Percentiles rank a stretch among this genome's conserved stretches.
These are phyloP conservation scores for Mamestra configurata DNA, from an alignment of 1,140 invertebrate genomes.

Conservation along the genomic window DNA sequence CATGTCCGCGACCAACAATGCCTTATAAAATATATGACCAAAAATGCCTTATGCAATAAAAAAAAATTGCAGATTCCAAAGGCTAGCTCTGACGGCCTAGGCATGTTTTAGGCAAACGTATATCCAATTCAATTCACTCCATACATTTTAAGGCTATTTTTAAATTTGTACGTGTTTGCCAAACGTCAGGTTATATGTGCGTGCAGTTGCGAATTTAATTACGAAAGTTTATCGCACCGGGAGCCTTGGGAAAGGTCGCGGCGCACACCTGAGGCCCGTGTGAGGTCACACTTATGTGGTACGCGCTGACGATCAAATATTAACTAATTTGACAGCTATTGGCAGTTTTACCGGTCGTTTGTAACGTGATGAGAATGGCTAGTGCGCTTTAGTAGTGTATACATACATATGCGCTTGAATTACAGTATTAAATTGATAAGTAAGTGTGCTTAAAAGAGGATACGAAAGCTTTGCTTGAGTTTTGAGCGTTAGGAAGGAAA, in stretches of 20 bases:
- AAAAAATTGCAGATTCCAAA: not conserved
- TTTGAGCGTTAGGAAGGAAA: too few relatives aligned
- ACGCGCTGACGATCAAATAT: constrained; percentile 7
- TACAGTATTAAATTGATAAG: too few relatives aligned
- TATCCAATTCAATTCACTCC: constrained; percentile 31
- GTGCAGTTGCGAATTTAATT: constrained; percentile 56
- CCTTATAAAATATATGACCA: not conserved
- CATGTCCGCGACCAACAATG: not conserved
- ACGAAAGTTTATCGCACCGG: constrained; percentile 62
- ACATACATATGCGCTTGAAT: too few relatives aligned
- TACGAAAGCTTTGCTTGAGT: too few relatives aligned
- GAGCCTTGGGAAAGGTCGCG: constrained; percentile 59
- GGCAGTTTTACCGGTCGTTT: not conserved
- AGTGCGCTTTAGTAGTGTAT: too few relatives aligned
- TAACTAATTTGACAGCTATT: constrained; percentile 27
- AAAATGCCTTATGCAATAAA: constrained; percentile 20
- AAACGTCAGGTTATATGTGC: constrained; percentile 42
- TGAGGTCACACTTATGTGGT: constrained; percentile 59
- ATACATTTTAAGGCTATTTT: constrained; percentile 44
- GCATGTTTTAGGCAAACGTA: constrained; percentile 38
- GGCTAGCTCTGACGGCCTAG: constrained; percentile 15
- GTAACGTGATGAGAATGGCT: not conserved
- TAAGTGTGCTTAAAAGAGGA: too few relatives aligned
- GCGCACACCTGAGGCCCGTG: constrained; percentile 16
- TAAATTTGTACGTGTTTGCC: constrained; percentile 28